phyloP scores from a whole-genome alignment of 2,113 vertebrate genomes.

The Zosterops japonicus region DNA sequence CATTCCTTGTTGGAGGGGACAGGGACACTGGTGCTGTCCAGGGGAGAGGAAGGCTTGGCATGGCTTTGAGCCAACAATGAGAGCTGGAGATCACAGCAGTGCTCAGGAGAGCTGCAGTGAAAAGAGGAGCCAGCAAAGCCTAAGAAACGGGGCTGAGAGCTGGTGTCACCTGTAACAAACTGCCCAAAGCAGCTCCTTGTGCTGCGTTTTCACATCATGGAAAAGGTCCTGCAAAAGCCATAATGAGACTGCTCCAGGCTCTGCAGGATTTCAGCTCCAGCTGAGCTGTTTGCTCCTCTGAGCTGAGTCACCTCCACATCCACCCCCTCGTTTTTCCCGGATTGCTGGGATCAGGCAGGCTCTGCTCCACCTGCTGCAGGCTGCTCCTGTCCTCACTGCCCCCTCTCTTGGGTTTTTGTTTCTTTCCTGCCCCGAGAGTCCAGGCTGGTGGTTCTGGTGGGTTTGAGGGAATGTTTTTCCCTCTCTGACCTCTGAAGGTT shows the following conservation, averaged over 20 bases:
- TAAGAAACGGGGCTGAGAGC: neutral
- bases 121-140: neutral
- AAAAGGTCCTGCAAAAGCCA: neutral
- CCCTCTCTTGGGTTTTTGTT: neutral
- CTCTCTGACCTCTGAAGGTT: too few relatives aligned
- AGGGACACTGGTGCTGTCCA: neutral
- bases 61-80: neutral
- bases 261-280: neutral
- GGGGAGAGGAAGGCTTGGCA: neutral
- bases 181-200: neutral
- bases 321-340: neutral
- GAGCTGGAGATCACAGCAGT: neutral
- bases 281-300: neutral
- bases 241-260: neutral
- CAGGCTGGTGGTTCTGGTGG: too few relatives aligned
- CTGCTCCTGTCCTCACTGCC: neutral
- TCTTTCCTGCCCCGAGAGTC: too few relatives aligned
- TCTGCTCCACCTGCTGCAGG: neutral
- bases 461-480: too few relatives aligned
- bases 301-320: constrained; percentile 8
- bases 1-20: neutral
- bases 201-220: neutral
- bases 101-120: rapidly evolving
- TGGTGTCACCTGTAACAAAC: neutral
- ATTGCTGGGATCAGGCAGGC: neutral